Percentiles rank a stretch among this genome's conserved stretches.
Evolutionary conservation across 2,888 invertebrate species (phyloP).

Genomic region (Morinoia aosen): DNA sequence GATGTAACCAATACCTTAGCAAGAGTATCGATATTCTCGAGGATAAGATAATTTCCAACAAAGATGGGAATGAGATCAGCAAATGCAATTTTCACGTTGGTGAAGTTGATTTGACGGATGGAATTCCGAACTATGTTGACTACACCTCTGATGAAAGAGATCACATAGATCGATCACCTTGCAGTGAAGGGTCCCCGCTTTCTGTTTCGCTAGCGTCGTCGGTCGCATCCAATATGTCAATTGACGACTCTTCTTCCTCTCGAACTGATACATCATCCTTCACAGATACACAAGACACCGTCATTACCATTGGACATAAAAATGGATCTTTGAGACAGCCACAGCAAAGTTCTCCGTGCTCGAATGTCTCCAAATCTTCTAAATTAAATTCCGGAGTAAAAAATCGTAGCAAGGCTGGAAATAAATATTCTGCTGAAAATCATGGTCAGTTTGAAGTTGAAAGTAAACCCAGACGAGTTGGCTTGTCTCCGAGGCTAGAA

Average conservation of each 20-base stretch:
- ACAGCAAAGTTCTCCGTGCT: not conserved
- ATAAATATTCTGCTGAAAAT: not conserved
- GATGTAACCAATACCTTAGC: not conserved
- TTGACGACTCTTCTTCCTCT: conserved; percentile 64
- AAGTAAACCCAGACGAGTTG: not conserved
- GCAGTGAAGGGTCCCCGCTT: conserved; percentile 34
- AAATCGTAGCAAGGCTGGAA: not conserved
- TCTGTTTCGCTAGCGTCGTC: conserved; percentile 63
- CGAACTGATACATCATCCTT: conserved; percentile 59
- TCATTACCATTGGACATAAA: conserved; percentile 13
- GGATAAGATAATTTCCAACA: not conserved
- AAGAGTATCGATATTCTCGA: not conserved
- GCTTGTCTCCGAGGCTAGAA: not conserved
- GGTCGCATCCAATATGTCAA: conserved; percentile 61
- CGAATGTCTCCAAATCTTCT: conserved; percentile 6
- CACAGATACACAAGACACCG: conserved; percentile 39
- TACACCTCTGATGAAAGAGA: conserved; percentile 24
- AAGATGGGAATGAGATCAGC: not conserved
- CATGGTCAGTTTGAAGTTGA: not conserved
- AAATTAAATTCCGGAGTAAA: not conserved
- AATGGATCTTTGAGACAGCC: conserved; percentile 18
- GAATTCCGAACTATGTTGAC: conserved; percentile 46
- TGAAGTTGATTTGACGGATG: conserved; percentile 38
- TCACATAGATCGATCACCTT: conserved; percentile 39
- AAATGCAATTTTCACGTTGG: not conserved